phyloP scores from a whole-genome alignment of 2,797 vertebrate species.

The Notolepis coatsorum region DNA sequence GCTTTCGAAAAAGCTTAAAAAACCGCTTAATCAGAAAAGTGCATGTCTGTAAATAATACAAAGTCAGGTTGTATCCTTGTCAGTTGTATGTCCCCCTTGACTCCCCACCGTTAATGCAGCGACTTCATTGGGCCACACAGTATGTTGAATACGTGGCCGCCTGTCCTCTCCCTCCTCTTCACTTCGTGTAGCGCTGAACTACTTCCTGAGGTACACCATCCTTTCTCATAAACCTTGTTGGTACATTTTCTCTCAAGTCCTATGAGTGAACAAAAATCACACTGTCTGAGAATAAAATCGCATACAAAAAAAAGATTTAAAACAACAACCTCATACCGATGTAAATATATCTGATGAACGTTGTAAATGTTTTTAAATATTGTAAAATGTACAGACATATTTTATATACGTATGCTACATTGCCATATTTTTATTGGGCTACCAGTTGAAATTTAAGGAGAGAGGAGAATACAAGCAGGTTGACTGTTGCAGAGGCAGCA shows the following conservation, averaged over 20 bases:
- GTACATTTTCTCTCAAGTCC: constrained; percentile 44
- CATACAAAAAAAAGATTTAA: too few relatives aligned
- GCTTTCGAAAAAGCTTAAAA: constrained; percentile 59
- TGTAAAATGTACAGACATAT: constrained; percentile 86
- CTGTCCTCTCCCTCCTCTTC: constrained; percentile 26
- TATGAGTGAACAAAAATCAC: constrained; percentile 34
- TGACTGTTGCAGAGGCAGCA: constrained; percentile 38
- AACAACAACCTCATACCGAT: constrained; percentile 35
- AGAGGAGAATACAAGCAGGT: constrained; percentile 41
- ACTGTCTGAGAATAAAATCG: constrained; percentile 31
- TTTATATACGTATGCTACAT: constrained; percentile 82
- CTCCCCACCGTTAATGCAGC: neutral
- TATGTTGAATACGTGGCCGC: constrained; percentile 24
- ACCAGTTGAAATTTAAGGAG: constrained; percentile 54
- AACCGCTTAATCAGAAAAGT: constrained; percentile 42
- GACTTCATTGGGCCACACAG: constrained; percentile 35
- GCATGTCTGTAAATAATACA: constrained; percentile 76
- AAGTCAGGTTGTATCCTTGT: constrained; percentile 44
- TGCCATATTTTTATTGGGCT: constrained; percentile 82
- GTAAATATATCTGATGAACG: constrained; percentile 62
- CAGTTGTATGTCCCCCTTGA: constrained; percentile 17
- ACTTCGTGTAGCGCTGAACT: constrained; percentile 61
- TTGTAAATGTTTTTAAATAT: constrained; percentile 87
- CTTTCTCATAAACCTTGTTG: constrained; percentile 23
- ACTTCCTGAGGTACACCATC: constrained; percentile 52